Evolutionary conservation across 2,113 vertebrate species (phyloP), one percentile per base, ranked within the genome.

Genomic region (Piaya cayana): DNA sequence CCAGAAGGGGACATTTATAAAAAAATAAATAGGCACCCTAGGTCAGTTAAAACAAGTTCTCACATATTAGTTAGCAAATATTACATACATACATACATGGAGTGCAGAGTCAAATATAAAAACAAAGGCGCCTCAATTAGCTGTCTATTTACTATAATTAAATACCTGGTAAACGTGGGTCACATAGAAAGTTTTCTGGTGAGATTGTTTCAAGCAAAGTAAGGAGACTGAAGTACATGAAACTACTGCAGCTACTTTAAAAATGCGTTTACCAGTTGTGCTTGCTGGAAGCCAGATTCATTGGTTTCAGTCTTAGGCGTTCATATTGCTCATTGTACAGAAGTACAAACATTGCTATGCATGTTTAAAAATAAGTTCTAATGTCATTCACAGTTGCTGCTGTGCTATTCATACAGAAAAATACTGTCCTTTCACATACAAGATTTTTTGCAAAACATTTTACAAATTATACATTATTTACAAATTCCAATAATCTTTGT

Each of bases 1-100:
- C 62, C 32, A 71, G 67, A 94, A 77, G 70, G 78, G 86, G 89
- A 96, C 91, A 95, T 90, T 76, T 96, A 94, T 96, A 97, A 97
- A 97, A 97, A 97, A 96, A 96, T 97, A 97, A 98, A 97, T 95
- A 98, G 96, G 96, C 95, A 98, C 93, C 91, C 93, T 95, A 96
- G 80, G 94, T 92, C 96, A 97, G 90, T 96, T 96, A 96, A 95
- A 96, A 93, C 45, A 21, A 92, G 62, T 92, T 92, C 80, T 78
- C 88, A 92, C 93, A 65, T 83, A 95, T 94, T 88, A 89, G 71
- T 96, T 88, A 96, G 89, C 84, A 97, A 95, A 92, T 90, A 96
- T 75, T 92, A 81, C 34, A 3, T 94, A 93, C 96, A 30, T 93
- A 92, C 96, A 39, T 76, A 92, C 59, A 79, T 75, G 90, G 92